Base-by-base conservation (phyloP, 2,113 vertebrate genomes). In the Rutilus rutilus region DNA sequence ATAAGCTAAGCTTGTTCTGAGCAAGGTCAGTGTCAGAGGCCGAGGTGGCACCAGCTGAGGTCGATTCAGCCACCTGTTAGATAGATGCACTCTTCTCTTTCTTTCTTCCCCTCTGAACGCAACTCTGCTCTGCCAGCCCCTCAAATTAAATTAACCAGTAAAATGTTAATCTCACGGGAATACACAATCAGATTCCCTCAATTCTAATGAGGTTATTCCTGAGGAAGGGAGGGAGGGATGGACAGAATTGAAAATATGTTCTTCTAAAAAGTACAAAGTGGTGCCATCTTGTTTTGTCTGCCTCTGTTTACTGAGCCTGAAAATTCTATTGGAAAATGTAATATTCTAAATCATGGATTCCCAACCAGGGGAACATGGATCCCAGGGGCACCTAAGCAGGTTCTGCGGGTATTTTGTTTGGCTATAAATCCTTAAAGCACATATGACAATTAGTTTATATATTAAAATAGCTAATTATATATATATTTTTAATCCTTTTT, bases 41-140 rank as follows among this genome's bases (percentile, higher is more conserved):
- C 92, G 94, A 89, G 92, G 92, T 93, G 93, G 93, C 95, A 97
- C 96, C 98, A 99, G 97, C 97, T 97, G 97, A 98, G 96, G 95
- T 95, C 95, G 94, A 93, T 92, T 93, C 91, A 94, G 96, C 96
- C 95, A 97, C 96, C 96, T 97, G 97, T 97, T 98, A 97, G 96
- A 96, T 94, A 93, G 92, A 93, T 93, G 87, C 87, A 89, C 82
- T 89, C 93, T 95, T 95, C 89, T 89, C 84, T 93, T 93, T 93
- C 83, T 36, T 90, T 83, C 64, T 83, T 93, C 89, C 91, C 90
- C 89, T 47, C 90, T 89, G 89, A 89, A 91, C 82, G 90, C 91
- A 85, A n/a, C 86, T 85, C 85, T 84, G 62, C 86, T 85, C 92
- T 93, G 91, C 79, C 92, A 92, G 87, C 92, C 83, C 83, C 76